A percentile compares a stretch with the other conserved stretches of the same genome.
These are phyloP conservation scores for Campodea augens DNA, from an alignment of 1,140 invertebrate genomes.

Conservation along the genomic window DNA sequence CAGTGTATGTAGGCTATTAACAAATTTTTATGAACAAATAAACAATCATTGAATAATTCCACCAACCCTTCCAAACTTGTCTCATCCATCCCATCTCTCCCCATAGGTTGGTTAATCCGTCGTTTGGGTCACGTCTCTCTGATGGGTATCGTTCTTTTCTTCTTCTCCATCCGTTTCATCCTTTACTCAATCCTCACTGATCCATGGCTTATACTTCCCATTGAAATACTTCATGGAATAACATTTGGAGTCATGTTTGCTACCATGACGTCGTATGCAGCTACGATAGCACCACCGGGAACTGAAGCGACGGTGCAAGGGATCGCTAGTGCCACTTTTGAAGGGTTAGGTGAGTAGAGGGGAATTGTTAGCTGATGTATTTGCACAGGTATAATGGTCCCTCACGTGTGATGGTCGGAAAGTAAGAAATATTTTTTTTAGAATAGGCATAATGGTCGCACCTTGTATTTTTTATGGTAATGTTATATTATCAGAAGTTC, in stretches of 20 bases:
- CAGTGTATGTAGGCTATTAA: too few relatives aligned
- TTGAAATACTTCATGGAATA: slow-evolving; percentile 69
- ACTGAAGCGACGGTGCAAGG: slow-evolving; percentile 71
- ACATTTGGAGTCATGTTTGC: slow-evolving; percentile 78
- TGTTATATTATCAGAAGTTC: not conserved
- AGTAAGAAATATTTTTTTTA: not conserved
- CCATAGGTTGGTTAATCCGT: slow-evolving; percentile 49
- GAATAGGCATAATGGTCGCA: not conserved
- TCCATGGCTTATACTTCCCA: slow-evolving; percentile 60
- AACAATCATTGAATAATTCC: not conserved
- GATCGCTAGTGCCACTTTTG: slow-evolving; percentile 62
- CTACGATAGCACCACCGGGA: slow-evolving; percentile 58
- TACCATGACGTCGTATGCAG: slow-evolving; percentile 74
- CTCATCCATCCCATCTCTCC: too few relatives aligned
- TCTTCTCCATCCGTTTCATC: slow-evolving; percentile 53
- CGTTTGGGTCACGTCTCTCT: slow-evolving; percentile 62
- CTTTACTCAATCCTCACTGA: slow-evolving; percentile 59
- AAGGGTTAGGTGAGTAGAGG: slow-evolving; percentile 52
- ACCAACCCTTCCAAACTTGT: slow-evolving; percentile 10
- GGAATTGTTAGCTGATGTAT: not conserved
- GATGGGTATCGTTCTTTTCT: slow-evolving; percentile 60
- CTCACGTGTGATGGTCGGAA: not conserved
- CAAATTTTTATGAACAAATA: too few relatives aligned
- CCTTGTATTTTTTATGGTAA: not conserved
- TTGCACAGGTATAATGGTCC: not conserved